Base-by-base conservation (phyloP, 2,113 vertebrate genomes). In the Sylvicapra grimmia region DNA sequence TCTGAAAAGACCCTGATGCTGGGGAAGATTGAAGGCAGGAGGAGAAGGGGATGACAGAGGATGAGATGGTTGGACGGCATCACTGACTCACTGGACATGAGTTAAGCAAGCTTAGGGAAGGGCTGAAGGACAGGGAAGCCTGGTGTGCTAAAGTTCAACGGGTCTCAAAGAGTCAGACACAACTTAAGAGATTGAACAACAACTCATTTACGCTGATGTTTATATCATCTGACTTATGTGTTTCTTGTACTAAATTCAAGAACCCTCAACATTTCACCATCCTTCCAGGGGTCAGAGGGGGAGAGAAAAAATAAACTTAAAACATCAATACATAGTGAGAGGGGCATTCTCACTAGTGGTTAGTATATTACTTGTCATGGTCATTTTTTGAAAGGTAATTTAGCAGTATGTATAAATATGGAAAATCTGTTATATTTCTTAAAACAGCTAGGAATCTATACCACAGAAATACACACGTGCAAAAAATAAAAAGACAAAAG, bases 231-330 rank as follows among this genome's bases (percentile, higher is more conserved):
- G 77, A 93, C 56, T 61, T 56, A 12, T 12, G 53, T 19, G 40
- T 44, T 88, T 68, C n/a, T 31, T 72, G 27, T 77, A 11, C 56
- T 82, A 92, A 31, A 95, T 44, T 96, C 54, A 54, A 75, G 61
- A 31, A 86, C 14, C 4, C 23, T 63, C n/a, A 27, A 72, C 14
- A 58, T 3, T 49, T 96, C 18, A 25, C 47, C 10, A 59, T 36
- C 15, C 40, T 68, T 82, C 49, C 25, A 5, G 31, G 4, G 29
- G n/a, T 31, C 19, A 12, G 31, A 36, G 14, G 2, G 10, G 11
- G 12, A 14, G 7, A 51, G 49, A 18, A 9, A 51, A 29, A 59
- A 5, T 9, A 44, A 87, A 54, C 25, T 27, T 61, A 80, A 44
- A 53, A 61, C 12, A 40, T 27, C 3, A 49, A 8, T n/a, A 95